Conservation (phyloP, 2,888 invertebrate genomes). For the Patella depressa region DNA sequence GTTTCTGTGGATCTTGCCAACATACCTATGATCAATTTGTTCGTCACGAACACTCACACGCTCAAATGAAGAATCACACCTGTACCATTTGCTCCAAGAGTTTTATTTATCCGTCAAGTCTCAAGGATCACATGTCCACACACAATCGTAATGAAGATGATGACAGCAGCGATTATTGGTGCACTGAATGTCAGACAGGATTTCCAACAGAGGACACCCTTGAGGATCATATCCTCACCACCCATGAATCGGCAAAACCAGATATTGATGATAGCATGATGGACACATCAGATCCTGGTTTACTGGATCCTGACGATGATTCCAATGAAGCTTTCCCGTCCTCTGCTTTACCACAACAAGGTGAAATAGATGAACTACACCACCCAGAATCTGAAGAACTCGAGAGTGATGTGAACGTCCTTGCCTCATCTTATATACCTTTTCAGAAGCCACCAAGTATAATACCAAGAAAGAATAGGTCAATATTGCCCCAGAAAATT, state of each 20-base stretch:
- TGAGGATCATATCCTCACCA: constrained; percentile 46
- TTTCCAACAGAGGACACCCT: constrained; percentile 50
- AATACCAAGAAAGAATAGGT: neutral
- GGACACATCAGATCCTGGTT: neutral
- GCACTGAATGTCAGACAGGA: constrained; percentile 57
- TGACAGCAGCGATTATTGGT: constrained; percentile 53
- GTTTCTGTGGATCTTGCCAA: constrained; percentile 51
- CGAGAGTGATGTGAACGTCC: neutral
- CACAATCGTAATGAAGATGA: constrained; percentile 33
- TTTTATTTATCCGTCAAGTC: constrained; percentile 47
- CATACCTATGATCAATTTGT: constrained; percentile 54
- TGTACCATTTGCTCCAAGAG: constrained; percentile 50
- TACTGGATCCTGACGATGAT: neutral
- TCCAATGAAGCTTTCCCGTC: neutral
- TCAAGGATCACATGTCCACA: constrained; percentile 49
- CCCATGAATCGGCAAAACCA: constrained; percentile 39
- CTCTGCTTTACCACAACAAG: neutral
- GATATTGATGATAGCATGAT: neutral
- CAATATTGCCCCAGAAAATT: neutral
- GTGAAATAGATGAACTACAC: constrained; percentile 8
- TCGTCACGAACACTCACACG: constrained; percentile 57
- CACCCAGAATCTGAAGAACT: neutral
- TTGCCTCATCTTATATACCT: neutral
- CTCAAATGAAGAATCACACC: constrained; percentile 44
- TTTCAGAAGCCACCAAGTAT: constrained; percentile 5